A percentile compares a stretch with the other conserved stretches of the same genome.
phyloP scores from a whole-genome alignment of 2,113 vertebrate species.

The Synchiropus splendidus region DNA sequence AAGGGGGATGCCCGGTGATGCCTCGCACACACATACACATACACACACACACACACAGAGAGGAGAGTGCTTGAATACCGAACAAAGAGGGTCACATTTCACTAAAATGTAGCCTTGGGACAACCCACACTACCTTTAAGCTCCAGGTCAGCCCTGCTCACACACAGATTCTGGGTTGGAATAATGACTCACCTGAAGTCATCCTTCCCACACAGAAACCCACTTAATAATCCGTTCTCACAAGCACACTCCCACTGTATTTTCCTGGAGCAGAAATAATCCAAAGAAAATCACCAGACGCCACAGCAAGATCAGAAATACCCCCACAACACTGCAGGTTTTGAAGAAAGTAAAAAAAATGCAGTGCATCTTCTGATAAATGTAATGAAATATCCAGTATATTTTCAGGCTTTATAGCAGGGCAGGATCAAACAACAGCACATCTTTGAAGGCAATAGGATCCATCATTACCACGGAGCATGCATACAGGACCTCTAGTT shows the following conservation, averaged over 20 bases:
- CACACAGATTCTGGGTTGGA: slow-evolving; percentile 26
- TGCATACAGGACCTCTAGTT: too few relatives aligned
- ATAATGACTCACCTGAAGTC: slow-evolving; percentile 55
- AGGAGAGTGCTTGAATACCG: slow-evolving; percentile 43
- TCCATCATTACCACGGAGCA: too few relatives aligned
- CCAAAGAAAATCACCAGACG: too few relatives aligned
- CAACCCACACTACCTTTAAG: slow-evolving; percentile 61
- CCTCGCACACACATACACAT: slow-evolving; percentile 13
- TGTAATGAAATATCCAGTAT: too few relatives aligned
- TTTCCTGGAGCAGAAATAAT: too few relatives aligned
- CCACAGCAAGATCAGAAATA: too few relatives aligned
- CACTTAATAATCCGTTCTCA: slow-evolving; percentile 31
- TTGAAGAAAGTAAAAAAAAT: too few relatives aligned
- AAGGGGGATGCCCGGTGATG: slow-evolving; percentile 34
- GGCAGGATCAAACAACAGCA: too few relatives aligned
- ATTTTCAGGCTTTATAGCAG: too few relatives aligned
- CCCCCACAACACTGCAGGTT: too few relatives aligned
- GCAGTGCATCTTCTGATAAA: too few relatives aligned
- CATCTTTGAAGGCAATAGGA: too few relatives aligned
- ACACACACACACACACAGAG: slow-evolving; percentile 23
- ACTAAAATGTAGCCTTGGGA: slow-evolving; percentile 46
- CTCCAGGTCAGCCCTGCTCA: slow-evolving; percentile 44
- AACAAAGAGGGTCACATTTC: slow-evolving; percentile 53
- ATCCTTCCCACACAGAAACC: slow-evolving; percentile 41
- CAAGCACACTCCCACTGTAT: slow-evolving; percentile 4